These are phyloP conservation scores for Hyles lineata DNA, from an alignment of 2,888 invertebrate genomes.

Conservation along the genomic window DNA sequence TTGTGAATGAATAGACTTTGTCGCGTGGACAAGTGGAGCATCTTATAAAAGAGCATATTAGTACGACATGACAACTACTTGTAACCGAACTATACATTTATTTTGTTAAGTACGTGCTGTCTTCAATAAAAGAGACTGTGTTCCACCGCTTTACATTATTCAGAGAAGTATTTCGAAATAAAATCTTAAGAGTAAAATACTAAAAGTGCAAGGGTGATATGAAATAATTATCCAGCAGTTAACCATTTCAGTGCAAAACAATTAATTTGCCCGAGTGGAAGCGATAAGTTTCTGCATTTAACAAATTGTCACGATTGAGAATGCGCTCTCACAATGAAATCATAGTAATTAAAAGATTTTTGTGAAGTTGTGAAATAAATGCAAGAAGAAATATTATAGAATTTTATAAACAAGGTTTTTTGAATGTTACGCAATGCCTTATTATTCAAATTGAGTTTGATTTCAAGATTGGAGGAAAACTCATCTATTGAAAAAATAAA, in stretches of 20 bases:
- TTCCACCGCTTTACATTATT: slow-evolving; percentile 1
- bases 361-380: background rate
- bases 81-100: slow-evolving; percentile 47
- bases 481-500: too few species aligned
- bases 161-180: slow-evolving; percentile 15
- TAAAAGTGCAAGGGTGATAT: slow-evolving; percentile 45
- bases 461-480: too few species aligned
- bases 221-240: slow-evolving; percentile 59
- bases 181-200: background rate
- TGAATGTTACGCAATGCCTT: too few species aligned
- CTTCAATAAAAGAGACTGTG: background rate
- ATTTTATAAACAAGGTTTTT: too few species aligned
- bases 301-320: slow-evolving; percentile 43
- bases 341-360: background rate
- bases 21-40: slow-evolving; percentile 74
- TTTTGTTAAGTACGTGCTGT: slow-evolving; percentile 12
- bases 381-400: background rate
- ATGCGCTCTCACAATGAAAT: slow-evolving; percentile 29
- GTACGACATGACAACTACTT: slow-evolving; percentile 44
- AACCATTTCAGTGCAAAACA: slow-evolving; percentile 63
- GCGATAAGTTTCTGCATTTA: slow-evolving; percentile 28
- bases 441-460: too few species aligned
- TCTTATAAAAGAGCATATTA: slow-evolving; percentile 51
- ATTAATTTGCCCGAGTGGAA: slow-evolving; percentile 56
- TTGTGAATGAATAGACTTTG: slow-evolving; percentile 77